These are phyloP conservation scores for Pseudomugil gertrudae DNA, from an alignment of 2,797 vertebrate species.

Conservation along the genomic window DNA sequence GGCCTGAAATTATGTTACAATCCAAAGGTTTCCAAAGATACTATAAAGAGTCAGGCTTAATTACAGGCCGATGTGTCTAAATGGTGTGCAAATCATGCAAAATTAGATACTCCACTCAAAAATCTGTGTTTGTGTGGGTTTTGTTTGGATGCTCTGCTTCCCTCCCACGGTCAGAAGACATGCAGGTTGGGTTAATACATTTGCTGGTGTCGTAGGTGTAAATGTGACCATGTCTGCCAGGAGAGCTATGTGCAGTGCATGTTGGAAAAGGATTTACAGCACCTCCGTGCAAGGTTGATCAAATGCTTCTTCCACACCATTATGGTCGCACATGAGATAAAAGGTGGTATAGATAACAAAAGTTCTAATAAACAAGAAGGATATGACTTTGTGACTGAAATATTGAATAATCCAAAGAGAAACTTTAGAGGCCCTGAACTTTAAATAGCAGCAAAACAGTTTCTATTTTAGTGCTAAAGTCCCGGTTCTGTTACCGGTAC, in stretches of 20 bases:
- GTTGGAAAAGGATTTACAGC: background rate
- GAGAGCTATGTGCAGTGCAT: constrained; percentile 2
- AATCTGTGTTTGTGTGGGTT: constrained; percentile 37
- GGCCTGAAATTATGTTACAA: constrained; percentile 36
- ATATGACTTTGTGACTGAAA: background rate
- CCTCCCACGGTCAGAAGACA: constrained; percentile 27
- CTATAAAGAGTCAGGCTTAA: constrained; percentile 47
- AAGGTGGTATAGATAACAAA: background rate
- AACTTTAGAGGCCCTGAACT: background rate
- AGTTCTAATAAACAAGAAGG: background rate
- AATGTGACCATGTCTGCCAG: constrained; percentile 13
- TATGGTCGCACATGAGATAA: background rate
- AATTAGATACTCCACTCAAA: constrained; percentile 45
- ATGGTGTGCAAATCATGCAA: constrained; percentile 35
- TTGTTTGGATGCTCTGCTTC: constrained; percentile 24
- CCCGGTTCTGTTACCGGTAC: constrained; percentile 27
- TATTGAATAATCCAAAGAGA: background rate
- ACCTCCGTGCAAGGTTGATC: background rate
- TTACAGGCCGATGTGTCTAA: constrained; percentile 56
- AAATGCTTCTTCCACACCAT: background rate
- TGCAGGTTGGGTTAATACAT: constrained; percentile 27
- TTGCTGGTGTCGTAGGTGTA: constrained; percentile 14
- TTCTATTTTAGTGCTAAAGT: background rate
- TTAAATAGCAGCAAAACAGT: background rate
- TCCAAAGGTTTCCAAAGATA: constrained; percentile 49